A percentile compares a stretch with the other conserved stretches of the same genome.
Conservation (phyloP, 2,888 invertebrate species). For the Drosophila paramelanica region DNA sequence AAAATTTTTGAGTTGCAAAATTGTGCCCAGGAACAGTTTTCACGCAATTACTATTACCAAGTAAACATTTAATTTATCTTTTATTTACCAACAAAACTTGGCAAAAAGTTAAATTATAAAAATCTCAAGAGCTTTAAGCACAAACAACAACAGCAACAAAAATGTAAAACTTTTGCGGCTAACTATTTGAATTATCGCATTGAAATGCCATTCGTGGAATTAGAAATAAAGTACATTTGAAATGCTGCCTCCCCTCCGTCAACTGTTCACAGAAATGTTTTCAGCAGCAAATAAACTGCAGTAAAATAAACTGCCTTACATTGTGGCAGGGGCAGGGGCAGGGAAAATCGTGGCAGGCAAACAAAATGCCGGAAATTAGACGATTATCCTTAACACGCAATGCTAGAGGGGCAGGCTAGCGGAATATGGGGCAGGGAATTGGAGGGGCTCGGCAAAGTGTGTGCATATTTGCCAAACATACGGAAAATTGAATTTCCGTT, state of each 20-base stretch:
- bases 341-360: constrained; percentile 1
- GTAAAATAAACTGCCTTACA: constrained; percentile 9
- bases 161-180: constrained; percentile 23
- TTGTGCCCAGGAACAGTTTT: constrained; percentile 24
- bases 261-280: constrained; percentile 12
- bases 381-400: constrained; percentile 53
- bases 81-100: constrained; percentile 9
- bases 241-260: background rate
- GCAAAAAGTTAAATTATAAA: constrained; percentile 3
- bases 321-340: background rate
- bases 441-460: constrained; percentile 1
- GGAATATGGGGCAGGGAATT: too few species aligned
- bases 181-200: constrained; percentile 29
- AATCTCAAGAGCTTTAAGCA: constrained; percentile 1
- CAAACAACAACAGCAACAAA: background rate
- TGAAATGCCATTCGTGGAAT: constrained; percentile 19
- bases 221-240: constrained; percentile 23
- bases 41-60: background rate
- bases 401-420: background rate
- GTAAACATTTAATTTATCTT: background rate
- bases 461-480: constrained; percentile 31
- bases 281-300: constrained; percentile 13
- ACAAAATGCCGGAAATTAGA: constrained; percentile 72
- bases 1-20: background rate
- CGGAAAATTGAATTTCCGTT: constrained; percentile 71